Evolutionary conservation across 1,140 invertebrate genomes (phyloP).

Genomic region (Augochlora pura): DNA sequence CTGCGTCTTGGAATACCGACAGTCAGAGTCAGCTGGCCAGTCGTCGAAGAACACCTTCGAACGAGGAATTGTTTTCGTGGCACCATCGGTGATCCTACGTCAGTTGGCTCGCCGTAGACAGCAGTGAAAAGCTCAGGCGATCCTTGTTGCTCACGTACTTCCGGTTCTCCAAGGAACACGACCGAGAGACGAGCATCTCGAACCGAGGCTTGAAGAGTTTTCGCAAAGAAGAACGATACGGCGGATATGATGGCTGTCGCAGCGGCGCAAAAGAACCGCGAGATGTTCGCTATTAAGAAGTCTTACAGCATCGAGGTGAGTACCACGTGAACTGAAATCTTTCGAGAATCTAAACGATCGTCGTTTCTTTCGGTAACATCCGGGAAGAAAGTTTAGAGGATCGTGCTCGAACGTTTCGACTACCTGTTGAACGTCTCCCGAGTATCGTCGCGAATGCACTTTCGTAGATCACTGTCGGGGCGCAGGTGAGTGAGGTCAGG

Average conservation of each 20-base stretch:
- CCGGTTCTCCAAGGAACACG: not conserved
- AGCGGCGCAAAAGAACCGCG: constrained; percentile 93
- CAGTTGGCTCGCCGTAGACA: constrained; percentile 10
- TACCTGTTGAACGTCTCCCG: not conserved
- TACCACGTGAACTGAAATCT: constrained; percentile 44
- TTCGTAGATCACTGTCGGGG: not conserved
- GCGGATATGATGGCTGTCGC: constrained; percentile 88
- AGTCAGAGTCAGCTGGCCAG: not conserved
- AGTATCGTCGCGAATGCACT: too few relatives aligned
- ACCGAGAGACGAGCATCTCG: not conserved
- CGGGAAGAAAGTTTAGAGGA: too few relatives aligned
- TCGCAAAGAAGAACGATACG: constrained; percentile 41
- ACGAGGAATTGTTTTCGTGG: constrained; percentile 11
- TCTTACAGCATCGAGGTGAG: constrained; percentile 98
- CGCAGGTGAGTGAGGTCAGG: not conserved
- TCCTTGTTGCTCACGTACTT: not conserved
- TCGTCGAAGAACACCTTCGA: not conserved
- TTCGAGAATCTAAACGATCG: too few relatives aligned
- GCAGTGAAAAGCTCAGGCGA: constrained; percentile 45
- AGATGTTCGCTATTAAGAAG: constrained; percentile 97
- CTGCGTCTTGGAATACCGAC: not conserved
- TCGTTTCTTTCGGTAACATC: not conserved
- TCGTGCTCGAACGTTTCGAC: not conserved
- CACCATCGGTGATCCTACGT: not conserved
- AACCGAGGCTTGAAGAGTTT: constrained; percentile 14